Base-by-base conservation (phyloP, 2,888 invertebrate genomes). In the Drosophila percnosoma region DNA sequence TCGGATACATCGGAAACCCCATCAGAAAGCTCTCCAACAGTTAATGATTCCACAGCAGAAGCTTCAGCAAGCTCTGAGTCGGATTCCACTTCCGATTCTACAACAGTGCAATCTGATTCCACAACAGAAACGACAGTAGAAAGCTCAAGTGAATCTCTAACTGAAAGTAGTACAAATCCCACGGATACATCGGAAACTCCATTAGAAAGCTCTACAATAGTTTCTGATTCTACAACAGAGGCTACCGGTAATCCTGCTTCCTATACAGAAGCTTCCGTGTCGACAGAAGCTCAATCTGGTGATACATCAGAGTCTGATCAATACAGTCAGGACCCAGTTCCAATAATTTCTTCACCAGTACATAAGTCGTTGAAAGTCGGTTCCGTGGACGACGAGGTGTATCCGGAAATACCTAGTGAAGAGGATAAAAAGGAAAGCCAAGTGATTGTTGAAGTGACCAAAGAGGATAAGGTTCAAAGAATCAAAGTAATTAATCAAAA, bases 401-500 rank as follows among this genome's bases (percentile, higher is more conserved):
- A 4, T 38, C 4, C 7, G 38, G 21, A 29, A 5, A 0, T 15
- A n/a, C 27, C 55, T 15, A 5, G n/a, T 33, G 29, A 27, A 13
- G 38, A 27, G 6, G 11, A 21, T 38, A 18, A 24, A 2, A 31
- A 63, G 49, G 42, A 15, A 15, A 58, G 13, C 6, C 45, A 58
- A 24, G 2, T 73, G 29, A 40, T 34, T 4, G 21, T 78, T 4
- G 29, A 60, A 21, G 51, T 61, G 8, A 34, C 53, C 2, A 38
- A 64, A 1, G 45, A 61, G 24, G 36, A 63, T 2, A 59, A 48
- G 2, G 33, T n/a, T 2, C 73, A 66, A 24, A 73, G 31, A 8
- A 10, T 75, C 18, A 66, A 42, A 36, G 55, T 75, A 2, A 24
- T 38, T 8, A 72, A 54, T 33, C 29, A 27, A 15, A 62, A 31